Conservation (phyloP, 2,113 vertebrate genomes). For the Herpetotheres cachinnans region DNA sequence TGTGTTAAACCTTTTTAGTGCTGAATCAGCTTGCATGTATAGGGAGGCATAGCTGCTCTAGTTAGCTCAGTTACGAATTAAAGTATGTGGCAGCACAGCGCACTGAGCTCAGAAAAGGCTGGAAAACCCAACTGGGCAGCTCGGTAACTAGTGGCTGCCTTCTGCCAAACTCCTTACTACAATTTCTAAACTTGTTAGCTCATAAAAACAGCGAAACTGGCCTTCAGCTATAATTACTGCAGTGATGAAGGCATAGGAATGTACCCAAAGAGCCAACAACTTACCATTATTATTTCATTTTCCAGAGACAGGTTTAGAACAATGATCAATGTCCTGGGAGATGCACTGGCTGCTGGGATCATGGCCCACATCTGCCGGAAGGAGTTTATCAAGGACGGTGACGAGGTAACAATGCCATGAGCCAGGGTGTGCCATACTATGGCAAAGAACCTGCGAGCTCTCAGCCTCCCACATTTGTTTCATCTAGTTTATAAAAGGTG, state of each 20-base stretch:
- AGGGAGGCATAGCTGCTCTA: neutral
- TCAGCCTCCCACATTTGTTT: neutral
- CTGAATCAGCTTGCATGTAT: neutral
- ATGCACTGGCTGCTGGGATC: constrained; percentile 91
- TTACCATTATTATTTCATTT: neutral
- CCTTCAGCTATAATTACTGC: neutral
- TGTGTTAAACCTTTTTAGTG: neutral
- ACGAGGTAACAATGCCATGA: constrained; percentile 76
- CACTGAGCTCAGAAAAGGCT: neutral
- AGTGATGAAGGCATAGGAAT: neutral
- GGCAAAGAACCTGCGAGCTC: neutral
- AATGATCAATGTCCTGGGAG: constrained; percentile 97
- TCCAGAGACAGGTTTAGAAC: constrained; percentile 94
- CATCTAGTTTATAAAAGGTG: neutral
- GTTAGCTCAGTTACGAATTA: neutral
- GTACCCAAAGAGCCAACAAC: neutral
- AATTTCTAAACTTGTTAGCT: neutral
- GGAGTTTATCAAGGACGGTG: constrained; percentile 88
- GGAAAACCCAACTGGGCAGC: neutral
- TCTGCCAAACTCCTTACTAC: neutral
- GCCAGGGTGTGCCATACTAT: neutral
- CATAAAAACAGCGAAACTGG: neutral
- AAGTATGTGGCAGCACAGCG: neutral
- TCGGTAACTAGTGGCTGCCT: neutral
- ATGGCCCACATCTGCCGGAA: constrained; percentile 97